Evolutionary conservation across 2,888 invertebrate genomes (phyloP), one percentile per base, ranked within the genome.

Genomic region (Carabus problematicus): DNA sequence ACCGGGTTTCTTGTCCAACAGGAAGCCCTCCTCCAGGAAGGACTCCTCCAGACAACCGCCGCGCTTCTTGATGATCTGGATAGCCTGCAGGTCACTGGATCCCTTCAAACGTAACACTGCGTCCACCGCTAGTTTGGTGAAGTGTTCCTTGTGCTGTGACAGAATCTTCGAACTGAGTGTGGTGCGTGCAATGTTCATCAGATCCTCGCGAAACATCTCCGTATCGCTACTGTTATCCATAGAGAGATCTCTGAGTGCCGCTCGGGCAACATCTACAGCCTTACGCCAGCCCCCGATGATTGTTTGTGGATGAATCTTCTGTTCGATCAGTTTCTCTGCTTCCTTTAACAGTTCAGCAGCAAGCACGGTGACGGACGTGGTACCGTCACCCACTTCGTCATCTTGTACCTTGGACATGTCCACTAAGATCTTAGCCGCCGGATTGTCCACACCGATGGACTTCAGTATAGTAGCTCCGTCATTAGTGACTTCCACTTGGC

Each of bases 341-440:
- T 98, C 97, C 76, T 93, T 90, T 16, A 99, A 84, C 61, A 99
- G 83, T 83, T 99, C 98, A 62, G 97, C 91, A 74, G 98, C 91
- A 72, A 91, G 83, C 49, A 97, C 98, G 64, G 98, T 96, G 0
- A 99, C 99, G 0, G 98, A 98, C 47, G 99, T 99, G n/a, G 99
- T 99, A 11, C 99, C 99, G 87, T 99, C 99, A 54, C 99, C 99
- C 70, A 99, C 98, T 87, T 99, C 99, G 80, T 97, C 97, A 84
- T 99, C 99, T 81, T 99, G 99, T 2, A 97, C 97, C 82, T 94
- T 93, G 11, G 98, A 94, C 90, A 99, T 98, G 75, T 99, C 97
- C n/a, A 99, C 97, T 60, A 99, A 86, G 77, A 99, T 95, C 84
- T 99, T 99, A 0, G 98, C 98, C 40, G 99, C 98, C 18, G 99